These are phyloP conservation scores for Epirrhoe alternata DNA, from an alignment of 2,888 invertebrate genomes.

Conservation along the genomic window DNA sequence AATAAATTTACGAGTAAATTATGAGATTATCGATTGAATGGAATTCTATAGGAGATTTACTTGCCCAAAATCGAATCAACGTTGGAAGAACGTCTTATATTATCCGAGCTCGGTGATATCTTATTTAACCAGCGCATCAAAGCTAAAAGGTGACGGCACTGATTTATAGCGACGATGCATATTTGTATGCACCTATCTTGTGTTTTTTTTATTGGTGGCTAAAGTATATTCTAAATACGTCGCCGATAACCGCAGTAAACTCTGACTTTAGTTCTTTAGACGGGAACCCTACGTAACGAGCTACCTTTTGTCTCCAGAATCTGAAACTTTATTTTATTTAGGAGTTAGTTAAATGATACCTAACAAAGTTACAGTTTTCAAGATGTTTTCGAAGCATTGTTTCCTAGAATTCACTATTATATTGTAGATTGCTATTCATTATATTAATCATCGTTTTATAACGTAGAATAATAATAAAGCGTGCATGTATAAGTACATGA, in stretches of 20 bases:
- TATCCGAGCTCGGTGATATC: not conserved
- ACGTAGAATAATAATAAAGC: no score
- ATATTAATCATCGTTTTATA: no score
- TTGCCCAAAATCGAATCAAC: not conserved
- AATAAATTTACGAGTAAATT: not conserved
- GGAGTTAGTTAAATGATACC: constrained; percentile 25
- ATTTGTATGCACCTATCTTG: no score
- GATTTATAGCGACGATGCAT: no score
- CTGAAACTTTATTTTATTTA: constrained; percentile 27
- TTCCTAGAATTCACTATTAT: not conserved
- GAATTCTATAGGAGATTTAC: not conserved
- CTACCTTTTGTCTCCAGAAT: constrained; percentile 32
- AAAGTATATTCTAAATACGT: not conserved
- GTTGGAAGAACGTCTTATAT: not conserved
- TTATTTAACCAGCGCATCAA: not conserved
- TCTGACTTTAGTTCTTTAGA: constrained; percentile 43
- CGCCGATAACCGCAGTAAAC: not conserved
- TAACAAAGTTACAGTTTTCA: constrained; percentile 20
- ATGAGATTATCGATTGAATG: not conserved
- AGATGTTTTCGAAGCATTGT: constrained; percentile 4
- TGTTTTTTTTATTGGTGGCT: no score
- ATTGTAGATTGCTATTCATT: not conserved
- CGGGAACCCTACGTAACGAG: constrained; percentile 43
- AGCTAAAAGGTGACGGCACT: not conserved
- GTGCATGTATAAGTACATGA: no score